Percentiles rank a stretch among this genome's conserved stretches.
These are phyloP conservation scores for Arion vulgaris DNA, from an alignment of 1,140 invertebrate species.

Conservation along the genomic window DNA sequence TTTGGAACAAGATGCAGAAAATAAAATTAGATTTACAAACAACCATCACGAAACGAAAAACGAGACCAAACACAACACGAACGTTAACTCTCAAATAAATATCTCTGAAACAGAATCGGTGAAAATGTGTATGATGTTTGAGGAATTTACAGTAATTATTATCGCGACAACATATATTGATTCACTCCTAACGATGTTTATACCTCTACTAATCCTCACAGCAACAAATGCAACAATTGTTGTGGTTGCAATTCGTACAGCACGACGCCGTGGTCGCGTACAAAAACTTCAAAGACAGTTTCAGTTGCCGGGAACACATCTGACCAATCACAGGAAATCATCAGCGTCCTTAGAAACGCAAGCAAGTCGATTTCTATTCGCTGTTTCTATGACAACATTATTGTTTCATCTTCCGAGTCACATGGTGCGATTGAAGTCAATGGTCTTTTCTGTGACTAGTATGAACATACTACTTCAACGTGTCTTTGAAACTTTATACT, in stretches of 20 bases:
- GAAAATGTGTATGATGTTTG: background rate
- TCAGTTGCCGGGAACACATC: constrained; percentile 72
- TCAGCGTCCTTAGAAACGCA: constrained; percentile 76
- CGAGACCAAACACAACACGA: no score
- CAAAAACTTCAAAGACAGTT: constrained; percentile 58
- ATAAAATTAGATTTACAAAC: no score
- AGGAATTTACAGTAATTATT: background rate
- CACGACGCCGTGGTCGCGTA: background rate
- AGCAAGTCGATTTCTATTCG: constrained; percentile 85
- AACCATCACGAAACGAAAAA: no score
- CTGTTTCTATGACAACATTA: constrained; percentile 85
- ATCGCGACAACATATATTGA: constrained; percentile 72
- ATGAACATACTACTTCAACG: constrained; percentile 73
- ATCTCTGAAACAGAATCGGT: no score
- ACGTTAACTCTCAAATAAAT: no score
- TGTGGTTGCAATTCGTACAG: background rate
- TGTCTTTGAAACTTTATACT: constrained; percentile 77
- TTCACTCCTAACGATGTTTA: background rate
- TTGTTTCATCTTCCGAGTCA: constrained; percentile 81
- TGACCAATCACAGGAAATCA: background rate
- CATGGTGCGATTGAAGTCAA: constrained; percentile 63
- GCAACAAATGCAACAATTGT: constrained; percentile 11
- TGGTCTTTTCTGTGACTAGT: constrained; percentile 43
- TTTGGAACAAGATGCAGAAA: no score
- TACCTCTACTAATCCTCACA: constrained; percentile 21